These are phyloP conservation scores for Spondyliosoma cantharus DNA, from an alignment of 2,797 vertebrate genomes.

Conservation along the genomic window DNA sequence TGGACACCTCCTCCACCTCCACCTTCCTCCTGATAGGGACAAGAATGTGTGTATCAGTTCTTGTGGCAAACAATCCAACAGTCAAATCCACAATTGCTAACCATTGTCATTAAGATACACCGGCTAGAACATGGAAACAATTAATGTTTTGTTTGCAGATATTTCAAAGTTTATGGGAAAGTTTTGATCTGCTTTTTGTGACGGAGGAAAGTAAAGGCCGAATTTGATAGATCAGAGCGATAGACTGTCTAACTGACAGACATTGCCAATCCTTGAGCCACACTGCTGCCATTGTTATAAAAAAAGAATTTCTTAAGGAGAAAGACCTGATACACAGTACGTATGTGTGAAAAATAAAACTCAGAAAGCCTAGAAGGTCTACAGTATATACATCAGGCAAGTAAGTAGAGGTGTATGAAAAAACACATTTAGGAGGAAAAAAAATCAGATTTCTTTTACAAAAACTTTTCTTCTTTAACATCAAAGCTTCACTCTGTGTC, in stretches of 20 bases:
- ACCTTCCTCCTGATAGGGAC: neutral
- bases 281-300: neutral
- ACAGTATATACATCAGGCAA: neutral
- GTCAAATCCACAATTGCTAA: neutral
- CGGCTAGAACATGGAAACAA: neutral
- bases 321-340: neutral
- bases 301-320: neutral
- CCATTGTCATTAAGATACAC: neutral
- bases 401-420: constrained; percentile 12
- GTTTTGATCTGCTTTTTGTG: neutral
- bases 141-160: neutral
- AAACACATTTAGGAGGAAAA: neutral
- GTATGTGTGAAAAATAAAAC: neutral
- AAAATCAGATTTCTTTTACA: constrained; percentile 59
- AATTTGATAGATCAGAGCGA: neutral
- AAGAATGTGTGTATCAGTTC: neutral
- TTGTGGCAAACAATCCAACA: neutral
- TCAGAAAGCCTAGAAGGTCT: neutral
- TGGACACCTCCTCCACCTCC: no score
- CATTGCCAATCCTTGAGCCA: neutral
- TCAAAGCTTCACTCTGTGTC: constrained; percentile 68
- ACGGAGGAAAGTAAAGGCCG: neutral
- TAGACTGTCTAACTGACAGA: neutral
- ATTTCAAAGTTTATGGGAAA: neutral
- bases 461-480: constrained; percentile 86